Evolutionary conservation across 2,888 invertebrate genomes (phyloP).

Genomic region (Blastobasis lacticolella): DNA sequence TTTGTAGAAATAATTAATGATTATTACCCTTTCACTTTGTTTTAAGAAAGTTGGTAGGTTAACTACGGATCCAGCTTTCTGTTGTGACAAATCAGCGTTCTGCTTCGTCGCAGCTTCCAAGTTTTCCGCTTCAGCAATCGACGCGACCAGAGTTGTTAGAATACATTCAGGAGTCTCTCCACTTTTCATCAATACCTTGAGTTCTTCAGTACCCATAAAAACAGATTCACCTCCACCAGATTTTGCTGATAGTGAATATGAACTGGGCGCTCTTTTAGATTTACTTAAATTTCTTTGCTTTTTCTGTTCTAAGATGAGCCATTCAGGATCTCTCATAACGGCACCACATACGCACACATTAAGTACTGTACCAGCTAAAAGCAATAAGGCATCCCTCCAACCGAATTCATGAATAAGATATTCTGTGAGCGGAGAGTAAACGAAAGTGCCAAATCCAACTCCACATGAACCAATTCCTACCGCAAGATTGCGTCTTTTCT

Average conservation of each 20-base stretch:
- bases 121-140: conserved; percentile 69
- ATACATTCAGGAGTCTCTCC: conserved; percentile 80
- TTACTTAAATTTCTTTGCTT: conserved; percentile 69
- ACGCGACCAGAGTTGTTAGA: conserved; percentile 75
- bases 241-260: conserved; percentile 67
- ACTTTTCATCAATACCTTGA: conserved; percentile 80
- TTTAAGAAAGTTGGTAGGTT: conserved; percentile 86
- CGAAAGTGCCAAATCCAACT: conserved; percentile 90
- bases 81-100: conserved; percentile 57
- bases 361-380: conserved; percentile 88
- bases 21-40: conserved; percentile 79
- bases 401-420: conserved; percentile 83
- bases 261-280: conserved; percentile 67
- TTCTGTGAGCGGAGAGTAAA: conserved; percentile 89
- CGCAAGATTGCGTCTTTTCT: conserved; percentile 88
- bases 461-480: conserved; percentile 92
- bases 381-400: conserved; percentile 86
- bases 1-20: too few species aligned
- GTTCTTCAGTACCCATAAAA: conserved; percentile 78
- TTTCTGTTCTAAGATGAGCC: conserved; percentile 80
- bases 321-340: conserved; percentile 91
- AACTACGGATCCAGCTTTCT: conserved; percentile 79
- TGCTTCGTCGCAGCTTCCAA: conserved; percentile 59
- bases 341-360: conserved; percentile 91
- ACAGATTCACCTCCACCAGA: conserved; percentile 72